Conservation (phyloP, 2,797 vertebrate genomes). For the Urophycis tenuis region DNA sequence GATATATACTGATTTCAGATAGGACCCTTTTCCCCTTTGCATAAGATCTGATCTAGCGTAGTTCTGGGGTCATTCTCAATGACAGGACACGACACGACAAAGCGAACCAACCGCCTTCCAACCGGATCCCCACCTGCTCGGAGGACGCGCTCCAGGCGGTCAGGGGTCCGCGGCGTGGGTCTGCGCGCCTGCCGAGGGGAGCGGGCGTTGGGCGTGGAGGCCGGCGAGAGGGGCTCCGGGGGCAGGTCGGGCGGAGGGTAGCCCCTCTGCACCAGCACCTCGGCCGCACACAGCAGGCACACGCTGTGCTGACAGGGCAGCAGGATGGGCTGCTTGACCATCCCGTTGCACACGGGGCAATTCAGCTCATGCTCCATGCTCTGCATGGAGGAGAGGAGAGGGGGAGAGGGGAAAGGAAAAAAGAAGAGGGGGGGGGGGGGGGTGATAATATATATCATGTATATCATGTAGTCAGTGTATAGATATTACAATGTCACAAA, state of each 20-base stretch:
- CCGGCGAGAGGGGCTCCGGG: conserved; percentile 87
- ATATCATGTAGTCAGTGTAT: background rate
- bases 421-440: background rate
- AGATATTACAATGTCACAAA: background rate
- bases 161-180: conserved; percentile 76
- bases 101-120: background rate
- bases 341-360: conserved; percentile 90
- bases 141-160: conserved; percentile 84
- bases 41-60: background rate
- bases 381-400: conserved; percentile 88
- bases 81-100: background rate
- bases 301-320: conserved; percentile 91
- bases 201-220: conserved; percentile 82
- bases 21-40: background rate
- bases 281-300: conserved; percentile 88
- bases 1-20: background rate
- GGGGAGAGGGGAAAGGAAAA: background rate
- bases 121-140: conserved; percentile 77
- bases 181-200: conserved; percentile 84
- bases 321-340: conserved; percentile 92
- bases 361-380: conserved; percentile 92
- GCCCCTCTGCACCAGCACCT: conserved; percentile 87
- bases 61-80: background rate
- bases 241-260: conserved; percentile 83
- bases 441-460: background rate